These are phyloP conservation scores for Chaetodon trifascialis DNA, from an alignment of 2,113 vertebrate species.

Conservation along the genomic window DNA sequence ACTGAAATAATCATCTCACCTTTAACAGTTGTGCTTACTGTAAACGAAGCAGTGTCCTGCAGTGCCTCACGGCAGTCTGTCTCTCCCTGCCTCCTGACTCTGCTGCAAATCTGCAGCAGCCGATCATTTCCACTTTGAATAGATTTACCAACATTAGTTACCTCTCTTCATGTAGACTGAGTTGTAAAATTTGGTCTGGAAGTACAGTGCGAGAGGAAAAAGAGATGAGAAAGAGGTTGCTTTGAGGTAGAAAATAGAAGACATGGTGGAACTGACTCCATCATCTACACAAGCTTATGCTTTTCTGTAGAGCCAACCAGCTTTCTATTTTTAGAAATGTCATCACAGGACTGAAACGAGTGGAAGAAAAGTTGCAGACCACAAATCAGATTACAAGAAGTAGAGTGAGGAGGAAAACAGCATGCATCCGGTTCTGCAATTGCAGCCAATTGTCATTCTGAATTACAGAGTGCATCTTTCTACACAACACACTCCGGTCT, in stretches of 20 bases:
- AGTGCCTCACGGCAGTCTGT: not conserved
- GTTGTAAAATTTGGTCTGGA: conserved; percentile 1
- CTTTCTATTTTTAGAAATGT: conserved; percentile 66
- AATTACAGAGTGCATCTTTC: conserved; percentile 9
- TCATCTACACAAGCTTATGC: conserved; percentile 43
- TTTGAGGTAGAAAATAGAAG: conserved; percentile 30
- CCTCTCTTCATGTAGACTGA: not conserved
- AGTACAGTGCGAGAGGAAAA: not conserved
- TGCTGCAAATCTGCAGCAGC: conserved; percentile 9
- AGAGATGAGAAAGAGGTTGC: conserved; percentile 10
- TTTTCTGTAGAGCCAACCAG: conserved; percentile 41
- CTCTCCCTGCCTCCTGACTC: not conserved
- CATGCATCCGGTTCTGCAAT: not conserved
- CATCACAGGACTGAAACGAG: conserved; percentile 37
- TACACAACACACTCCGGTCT: conserved; percentile 1
- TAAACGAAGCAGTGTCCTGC: not conserved
- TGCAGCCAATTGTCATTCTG: not conserved
- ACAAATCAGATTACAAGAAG: conserved; percentile 3
- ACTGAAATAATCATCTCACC: conserved; percentile 3
- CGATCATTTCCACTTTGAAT: conserved; percentile 4
- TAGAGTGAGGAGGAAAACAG: conserved; percentile 4
- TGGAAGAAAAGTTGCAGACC: conserved; percentile 21
- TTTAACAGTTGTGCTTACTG: conserved; percentile 2
- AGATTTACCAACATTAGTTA: not conserved
- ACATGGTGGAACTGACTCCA: conserved; percentile 38